Conservation (phyloP, 2,113 vertebrate genomes). For the Gadus macrocephalus region DNA sequence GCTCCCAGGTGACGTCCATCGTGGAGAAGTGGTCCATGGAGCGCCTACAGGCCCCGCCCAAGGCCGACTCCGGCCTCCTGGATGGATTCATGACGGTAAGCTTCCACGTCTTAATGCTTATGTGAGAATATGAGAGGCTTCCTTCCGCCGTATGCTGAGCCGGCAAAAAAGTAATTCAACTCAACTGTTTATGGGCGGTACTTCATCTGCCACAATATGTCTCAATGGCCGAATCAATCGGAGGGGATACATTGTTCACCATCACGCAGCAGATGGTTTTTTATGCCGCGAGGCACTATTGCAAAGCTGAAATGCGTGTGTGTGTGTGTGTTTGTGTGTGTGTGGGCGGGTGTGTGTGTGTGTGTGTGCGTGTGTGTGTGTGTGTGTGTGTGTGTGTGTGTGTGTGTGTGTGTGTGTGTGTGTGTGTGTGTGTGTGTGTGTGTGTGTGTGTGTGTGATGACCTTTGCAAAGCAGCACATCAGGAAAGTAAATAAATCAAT, state of each 20-base stretch:
- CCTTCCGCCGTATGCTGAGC: constrained; percentile 19
- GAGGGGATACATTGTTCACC: not conserved
- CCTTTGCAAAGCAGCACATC: constrained; percentile 8
- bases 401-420: constrained; percentile 1
- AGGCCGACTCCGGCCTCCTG: constrained; percentile 95
- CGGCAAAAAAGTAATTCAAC: constrained; percentile 10
- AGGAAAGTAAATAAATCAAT: constrained; percentile 13
- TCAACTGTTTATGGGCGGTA: not conserved
- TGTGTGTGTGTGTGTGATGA: not conserved
- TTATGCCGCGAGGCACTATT: constrained; percentile 9
- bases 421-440: not conserved
- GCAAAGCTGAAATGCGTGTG: not conserved
- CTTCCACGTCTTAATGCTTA: not conserved
- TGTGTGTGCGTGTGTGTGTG: not conserved
- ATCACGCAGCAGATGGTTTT: not conserved
- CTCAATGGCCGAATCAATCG: constrained; percentile 22
- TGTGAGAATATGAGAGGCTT: not conserved
- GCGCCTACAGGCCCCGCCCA: constrained; percentile 93
- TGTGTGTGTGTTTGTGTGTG: not conserved
- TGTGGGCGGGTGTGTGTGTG: not conserved
- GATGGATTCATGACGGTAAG: constrained; percentile 99
- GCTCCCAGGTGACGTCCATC: constrained; percentile 91
- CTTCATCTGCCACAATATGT: not conserved
- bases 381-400: not conserved
- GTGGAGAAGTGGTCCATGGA: constrained; percentile 99